Evolutionary conservation across 2,888 invertebrate species (phyloP).

Genomic region (Sinhomidia bicolor): DNA sequence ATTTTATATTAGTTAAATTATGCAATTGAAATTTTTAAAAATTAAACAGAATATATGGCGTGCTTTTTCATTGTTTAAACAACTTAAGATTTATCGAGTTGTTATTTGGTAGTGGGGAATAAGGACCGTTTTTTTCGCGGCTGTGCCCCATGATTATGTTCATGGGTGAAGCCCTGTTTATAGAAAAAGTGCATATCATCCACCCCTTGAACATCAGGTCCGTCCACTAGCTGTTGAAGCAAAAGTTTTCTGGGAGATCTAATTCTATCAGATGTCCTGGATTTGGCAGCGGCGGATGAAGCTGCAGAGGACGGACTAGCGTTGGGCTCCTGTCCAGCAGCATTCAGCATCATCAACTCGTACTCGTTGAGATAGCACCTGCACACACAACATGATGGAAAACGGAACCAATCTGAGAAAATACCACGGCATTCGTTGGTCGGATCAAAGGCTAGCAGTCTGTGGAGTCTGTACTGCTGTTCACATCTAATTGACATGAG

Average conservation of each 20-base stretch:
- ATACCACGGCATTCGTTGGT: conserved; percentile 96
- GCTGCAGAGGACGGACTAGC: conserved; percentile 27
- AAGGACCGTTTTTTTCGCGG: conserved; percentile 39
- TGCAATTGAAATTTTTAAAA: not conserved
- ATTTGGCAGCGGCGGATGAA: conserved; percentile 35
- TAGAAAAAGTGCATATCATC: conserved; percentile 79
- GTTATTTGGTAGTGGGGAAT: conserved; percentile 6
- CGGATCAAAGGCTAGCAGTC: conserved; percentile 94
- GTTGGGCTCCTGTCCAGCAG: conserved; percentile 46
- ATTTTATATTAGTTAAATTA: not conserved
- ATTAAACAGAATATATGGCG: conserved; percentile 30
- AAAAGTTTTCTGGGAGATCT: conserved; percentile 68
- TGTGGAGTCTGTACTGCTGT: conserved; percentile 94
- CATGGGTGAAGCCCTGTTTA: conserved; percentile 66
- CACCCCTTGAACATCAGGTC: conserved; percentile 77
- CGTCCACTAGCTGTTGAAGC: conserved; percentile 66
- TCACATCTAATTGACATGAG: conserved; percentile 89
- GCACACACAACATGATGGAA: conserved; percentile 96
- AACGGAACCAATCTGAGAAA: conserved; percentile 94
- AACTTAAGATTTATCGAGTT: not conserved
- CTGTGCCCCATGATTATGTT: conserved; percentile 63
- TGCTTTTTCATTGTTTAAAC: not conserved
- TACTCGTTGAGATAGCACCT: conserved; percentile 82
- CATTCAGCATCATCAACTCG: conserved; percentile 64
- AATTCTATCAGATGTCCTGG: conserved; percentile 59